phyloP scores from a whole-genome alignment of 2,888 invertebrate genomes.

The Melikaiella ostensackeni region DNA sequence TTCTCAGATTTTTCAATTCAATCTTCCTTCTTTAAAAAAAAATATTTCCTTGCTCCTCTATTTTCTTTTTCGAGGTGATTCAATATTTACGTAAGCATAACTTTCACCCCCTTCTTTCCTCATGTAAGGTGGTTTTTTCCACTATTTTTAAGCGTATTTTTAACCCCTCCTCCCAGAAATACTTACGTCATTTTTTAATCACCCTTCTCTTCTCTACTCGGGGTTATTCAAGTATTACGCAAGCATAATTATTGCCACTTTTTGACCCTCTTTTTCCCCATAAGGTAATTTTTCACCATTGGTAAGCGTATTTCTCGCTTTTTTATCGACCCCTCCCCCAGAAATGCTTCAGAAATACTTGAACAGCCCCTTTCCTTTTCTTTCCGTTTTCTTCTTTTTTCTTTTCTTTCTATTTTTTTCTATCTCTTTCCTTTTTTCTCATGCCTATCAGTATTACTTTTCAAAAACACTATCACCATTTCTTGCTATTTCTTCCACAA shows the following conservation, averaged over 20 bases:
- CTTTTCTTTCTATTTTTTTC: background rate
- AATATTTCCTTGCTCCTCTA: background rate
- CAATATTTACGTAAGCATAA: background rate
- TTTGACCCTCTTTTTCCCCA: background rate
- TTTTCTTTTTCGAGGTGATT: background rate
- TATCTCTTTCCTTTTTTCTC: slow-evolving; percentile 5
- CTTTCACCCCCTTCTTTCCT: background rate
- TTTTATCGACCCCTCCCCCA: no score
- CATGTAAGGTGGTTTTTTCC: background rate
- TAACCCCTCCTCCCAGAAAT: background rate
- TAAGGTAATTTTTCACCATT: background rate
- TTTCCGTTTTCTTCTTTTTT: background rate
- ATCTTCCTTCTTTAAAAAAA: background rate
- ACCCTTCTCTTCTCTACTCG: no score
- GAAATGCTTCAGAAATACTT: background rate
- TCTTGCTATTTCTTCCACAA: slow-evolving; percentile 7
- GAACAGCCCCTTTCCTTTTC: background rate
- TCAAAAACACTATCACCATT: slow-evolving; percentile 6
- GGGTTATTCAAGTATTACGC: background rate
- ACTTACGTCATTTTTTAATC: no score
- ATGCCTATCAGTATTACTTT: slow-evolving; percentile 39
- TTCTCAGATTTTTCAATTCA: no score
- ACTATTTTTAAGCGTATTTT: slow-evolving; percentile 26
- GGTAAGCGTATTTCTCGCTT: slow-evolving; percentile 16
- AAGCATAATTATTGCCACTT: background rate